Evolutionary conservation across 2,888 invertebrate genomes (phyloP).

Genomic region (Eupeodes luniger): DNA sequence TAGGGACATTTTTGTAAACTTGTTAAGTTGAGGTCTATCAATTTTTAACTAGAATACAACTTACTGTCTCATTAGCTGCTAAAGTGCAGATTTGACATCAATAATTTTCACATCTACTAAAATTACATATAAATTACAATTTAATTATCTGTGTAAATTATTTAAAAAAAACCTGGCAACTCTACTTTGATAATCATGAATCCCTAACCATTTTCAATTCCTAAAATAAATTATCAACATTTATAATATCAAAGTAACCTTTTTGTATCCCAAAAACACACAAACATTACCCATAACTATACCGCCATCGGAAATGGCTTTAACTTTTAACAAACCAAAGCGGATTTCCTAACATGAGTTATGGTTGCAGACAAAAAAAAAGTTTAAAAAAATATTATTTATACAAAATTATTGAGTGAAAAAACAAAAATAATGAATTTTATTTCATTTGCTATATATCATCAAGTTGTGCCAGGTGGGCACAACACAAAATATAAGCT

Average conservation of each 20-base stretch:
- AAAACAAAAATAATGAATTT: constrained; percentile 47
- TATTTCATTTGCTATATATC: constrained; percentile 57
- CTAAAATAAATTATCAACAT: background rate
- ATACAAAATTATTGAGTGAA: constrained; percentile 47
- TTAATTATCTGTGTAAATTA: too few species aligned
- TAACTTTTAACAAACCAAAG: constrained; percentile 66
- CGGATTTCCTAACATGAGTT: constrained; percentile 74
- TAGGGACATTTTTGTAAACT: too few species aligned
- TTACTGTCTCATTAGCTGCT: too few species aligned
- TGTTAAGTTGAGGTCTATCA: too few species aligned
- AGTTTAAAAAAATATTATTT: constrained; percentile 36
- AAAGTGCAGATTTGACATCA: too few species aligned
- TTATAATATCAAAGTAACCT: background rate
- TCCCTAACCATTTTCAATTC: background rate
- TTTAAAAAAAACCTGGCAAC: too few species aligned
- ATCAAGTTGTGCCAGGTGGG: constrained; percentile 59
- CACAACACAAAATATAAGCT: constrained; percentile 29
- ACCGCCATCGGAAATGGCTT: constrained; percentile 77
- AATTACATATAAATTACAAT: too few species aligned
- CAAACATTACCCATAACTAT: constrained; percentile 22
- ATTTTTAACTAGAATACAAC: too few species aligned
- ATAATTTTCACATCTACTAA: too few species aligned
- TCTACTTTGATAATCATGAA: too few species aligned
- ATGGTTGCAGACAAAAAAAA: constrained; percentile 47
- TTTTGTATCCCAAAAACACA: background rate